Conservation (phyloP, 2,888 invertebrate genomes). For the Belgica antarctica region DNA sequence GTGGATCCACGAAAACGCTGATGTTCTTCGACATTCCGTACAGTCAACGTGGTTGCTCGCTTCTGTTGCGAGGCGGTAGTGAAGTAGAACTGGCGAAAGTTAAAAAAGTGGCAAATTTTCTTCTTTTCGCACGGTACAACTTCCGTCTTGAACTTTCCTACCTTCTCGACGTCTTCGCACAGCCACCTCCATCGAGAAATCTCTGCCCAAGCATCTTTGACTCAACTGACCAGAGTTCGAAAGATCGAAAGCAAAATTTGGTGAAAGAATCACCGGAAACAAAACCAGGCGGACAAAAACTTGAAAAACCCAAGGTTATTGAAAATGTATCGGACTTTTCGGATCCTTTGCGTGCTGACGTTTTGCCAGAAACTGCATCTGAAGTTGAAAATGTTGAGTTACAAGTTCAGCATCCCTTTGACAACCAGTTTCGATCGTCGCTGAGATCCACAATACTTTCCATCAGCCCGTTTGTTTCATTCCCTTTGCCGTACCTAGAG, state of each 20-base stretch:
- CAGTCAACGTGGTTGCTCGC: slow-evolving; percentile 78
- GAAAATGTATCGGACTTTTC: slow-evolving; percentile 66
- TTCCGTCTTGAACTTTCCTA: slow-evolving; percentile 90
- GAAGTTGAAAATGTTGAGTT: slow-evolving; percentile 53
- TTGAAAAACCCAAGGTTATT: slow-evolving; percentile 59
- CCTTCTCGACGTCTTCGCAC: slow-evolving; percentile 80
- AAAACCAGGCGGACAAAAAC: slow-evolving; percentile 50
- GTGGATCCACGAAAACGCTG: slow-evolving; percentile 72
- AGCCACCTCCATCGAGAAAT: slow-evolving; percentile 61
- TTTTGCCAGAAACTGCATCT: slow-evolving; percentile 53
- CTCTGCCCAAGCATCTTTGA: slow-evolving; percentile 56
- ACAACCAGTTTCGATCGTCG: slow-evolving; percentile 71
- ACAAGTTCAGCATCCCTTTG: slow-evolving; percentile 60
- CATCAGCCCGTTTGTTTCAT: slow-evolving; percentile 81
- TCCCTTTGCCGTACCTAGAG: slow-evolving; percentile 83
- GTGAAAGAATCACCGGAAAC: not conserved
- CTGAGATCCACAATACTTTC: slow-evolving; percentile 73
- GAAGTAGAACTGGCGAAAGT: slow-evolving; percentile 73
- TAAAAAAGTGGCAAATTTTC: slow-evolving; percentile 77
- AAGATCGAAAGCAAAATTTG: slow-evolving; percentile 24
- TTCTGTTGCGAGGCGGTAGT: slow-evolving; percentile 81
- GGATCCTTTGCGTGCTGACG: slow-evolving; percentile 71
- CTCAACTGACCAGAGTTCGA: slow-evolving; percentile 52
- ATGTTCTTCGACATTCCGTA: slow-evolving; percentile 93
- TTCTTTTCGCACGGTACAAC: slow-evolving; percentile 84